Conservation (phyloP, 2,888 invertebrate genomes). For the Apodemia duryi region DNA sequence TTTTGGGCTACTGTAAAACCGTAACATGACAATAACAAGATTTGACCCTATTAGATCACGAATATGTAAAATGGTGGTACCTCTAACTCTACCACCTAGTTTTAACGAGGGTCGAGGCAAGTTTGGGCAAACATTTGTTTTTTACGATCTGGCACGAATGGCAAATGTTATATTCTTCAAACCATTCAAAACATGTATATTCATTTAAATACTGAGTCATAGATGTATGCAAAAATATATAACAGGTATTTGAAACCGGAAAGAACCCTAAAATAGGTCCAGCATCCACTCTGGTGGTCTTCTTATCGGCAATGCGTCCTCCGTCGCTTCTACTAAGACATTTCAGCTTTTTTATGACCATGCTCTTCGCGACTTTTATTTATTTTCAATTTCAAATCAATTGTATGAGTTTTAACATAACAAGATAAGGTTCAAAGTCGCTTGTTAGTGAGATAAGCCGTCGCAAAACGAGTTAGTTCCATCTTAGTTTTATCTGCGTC, state of each 20-base stretch:
- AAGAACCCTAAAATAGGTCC: slow-evolving; percentile 63
- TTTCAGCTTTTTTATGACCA: slow-evolving; percentile 77
- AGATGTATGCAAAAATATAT: slow-evolving; percentile 27
- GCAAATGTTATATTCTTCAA: too few species aligned
- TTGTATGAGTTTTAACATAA: slow-evolving; percentile 22
- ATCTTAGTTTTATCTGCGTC: slow-evolving; percentile 67
- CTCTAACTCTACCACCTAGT: too few species aligned
- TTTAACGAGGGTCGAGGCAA: too few species aligned
- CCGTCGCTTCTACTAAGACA: slow-evolving; percentile 72
- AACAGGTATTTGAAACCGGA: slow-evolving; percentile 56
- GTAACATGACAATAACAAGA: too few species aligned
- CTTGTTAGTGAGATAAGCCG: slow-evolving; percentile 10
- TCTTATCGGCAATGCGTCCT: slow-evolving; percentile 68
- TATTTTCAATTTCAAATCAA: slow-evolving; percentile 18
- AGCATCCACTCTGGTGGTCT: slow-evolving; percentile 68
- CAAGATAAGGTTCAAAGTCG: slow-evolving; percentile 25
- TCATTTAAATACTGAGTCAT: slow-evolving; percentile 9
- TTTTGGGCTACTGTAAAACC: too few species aligned
- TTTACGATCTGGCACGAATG: too few species aligned
- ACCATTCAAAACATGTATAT: too few species aligned
- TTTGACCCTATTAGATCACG: too few species aligned
- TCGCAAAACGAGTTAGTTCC: slow-evolving; percentile 15
- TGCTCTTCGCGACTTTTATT: slow-evolving; percentile 71
- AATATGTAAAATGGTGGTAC: too few species aligned
- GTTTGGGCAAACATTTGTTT: too few species aligned